Evolutionary conservation across 2,888 invertebrate genomes (phyloP).

Genomic region (Lapara coniferarum): DNA sequence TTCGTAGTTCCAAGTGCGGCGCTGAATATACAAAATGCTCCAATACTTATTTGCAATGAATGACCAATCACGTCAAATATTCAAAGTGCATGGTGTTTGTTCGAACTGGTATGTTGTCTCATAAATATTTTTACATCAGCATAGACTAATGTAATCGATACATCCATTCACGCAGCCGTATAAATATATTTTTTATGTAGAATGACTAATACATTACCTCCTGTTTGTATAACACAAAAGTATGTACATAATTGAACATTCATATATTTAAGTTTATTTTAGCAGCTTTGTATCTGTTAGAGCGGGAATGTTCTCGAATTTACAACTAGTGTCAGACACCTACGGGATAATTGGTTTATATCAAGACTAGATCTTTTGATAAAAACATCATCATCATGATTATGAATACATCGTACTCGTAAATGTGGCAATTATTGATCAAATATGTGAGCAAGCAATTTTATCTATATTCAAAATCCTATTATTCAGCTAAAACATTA

Average conservation of each 20-base stretch:
- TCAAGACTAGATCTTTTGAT: background rate
- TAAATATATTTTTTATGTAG: background rate
- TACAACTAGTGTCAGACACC: background rate
- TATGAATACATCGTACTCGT: too few species aligned
- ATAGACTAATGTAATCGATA: slow-evolving; percentile 2
- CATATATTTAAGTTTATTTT: background rate
- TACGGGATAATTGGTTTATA: background rate
- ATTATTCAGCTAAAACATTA: too few species aligned
- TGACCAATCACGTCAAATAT: slow-evolving; percentile 34
- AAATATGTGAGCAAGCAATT: too few species aligned
- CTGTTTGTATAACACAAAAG: background rate
- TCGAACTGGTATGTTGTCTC: background rate
- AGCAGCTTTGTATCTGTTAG: background rate
- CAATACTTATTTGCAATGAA: slow-evolving; percentile 32
- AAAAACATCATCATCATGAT: too few species aligned
- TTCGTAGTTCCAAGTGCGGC: background rate
- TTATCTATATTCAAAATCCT: too few species aligned
- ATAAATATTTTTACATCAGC: slow-evolving; percentile 23
- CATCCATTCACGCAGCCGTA: slow-evolving; percentile 21
- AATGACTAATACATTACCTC: slow-evolving; percentile 3
- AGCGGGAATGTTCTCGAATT: background rate
- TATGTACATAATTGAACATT: slow-evolving; percentile 3
- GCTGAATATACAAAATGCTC: slow-evolving; percentile 30
- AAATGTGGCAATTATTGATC: too few species aligned
- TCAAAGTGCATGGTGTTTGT: slow-evolving; percentile 23